Evolutionary conservation across 2,888 invertebrate species (phyloP).

Genomic region (Nephrotoma guestfalica): DNA sequence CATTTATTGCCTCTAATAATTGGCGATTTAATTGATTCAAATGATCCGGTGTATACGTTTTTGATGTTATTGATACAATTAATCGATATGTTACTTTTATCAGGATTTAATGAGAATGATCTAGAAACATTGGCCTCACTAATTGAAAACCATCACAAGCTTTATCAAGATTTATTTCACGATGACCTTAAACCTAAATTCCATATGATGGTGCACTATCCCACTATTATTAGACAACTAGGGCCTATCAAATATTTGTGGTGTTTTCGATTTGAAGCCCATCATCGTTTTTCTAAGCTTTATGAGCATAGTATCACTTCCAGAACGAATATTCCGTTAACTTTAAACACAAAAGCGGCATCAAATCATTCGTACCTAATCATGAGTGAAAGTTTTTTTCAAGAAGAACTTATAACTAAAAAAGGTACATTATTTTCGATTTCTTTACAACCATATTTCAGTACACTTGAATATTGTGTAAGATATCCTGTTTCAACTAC

Average conservation of each 20-base stretch:
- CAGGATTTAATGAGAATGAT: slow-evolving; percentile 6
- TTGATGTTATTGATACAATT: too few relatives aligned
- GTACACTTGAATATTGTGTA: too few relatives aligned
- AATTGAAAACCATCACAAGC: slow-evolving; percentile 8
- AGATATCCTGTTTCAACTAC: too few relatives aligned
- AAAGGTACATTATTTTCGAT: too few relatives aligned
- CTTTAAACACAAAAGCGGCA: not conserved
- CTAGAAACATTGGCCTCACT: slow-evolving; percentile 5
- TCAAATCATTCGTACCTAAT: not conserved
- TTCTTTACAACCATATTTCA: too few relatives aligned
- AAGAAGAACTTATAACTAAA: too few relatives aligned
- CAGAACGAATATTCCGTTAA: not conserved
- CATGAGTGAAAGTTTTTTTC: not conserved
- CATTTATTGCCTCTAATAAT: slow-evolving; percentile 9
- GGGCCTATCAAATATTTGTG: too few relatives aligned
- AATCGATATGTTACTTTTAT: slow-evolving; percentile 8
- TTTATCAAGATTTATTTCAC: not conserved
- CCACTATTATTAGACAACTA: too few relatives aligned
- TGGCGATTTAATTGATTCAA: slow-evolving; percentile 9
- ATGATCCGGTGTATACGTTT: slow-evolving; percentile 1
- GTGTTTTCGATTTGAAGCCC: not conserved
- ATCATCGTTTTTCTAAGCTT: not conserved
- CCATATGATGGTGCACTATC: too few relatives aligned
- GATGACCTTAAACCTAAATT: not conserved
- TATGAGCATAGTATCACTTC: not conserved